Evolutionary conservation across 2,113 vertebrate species (phyloP), one percentile per base, ranked within the genome.

Genomic region (Cervus canadensis): DNA sequence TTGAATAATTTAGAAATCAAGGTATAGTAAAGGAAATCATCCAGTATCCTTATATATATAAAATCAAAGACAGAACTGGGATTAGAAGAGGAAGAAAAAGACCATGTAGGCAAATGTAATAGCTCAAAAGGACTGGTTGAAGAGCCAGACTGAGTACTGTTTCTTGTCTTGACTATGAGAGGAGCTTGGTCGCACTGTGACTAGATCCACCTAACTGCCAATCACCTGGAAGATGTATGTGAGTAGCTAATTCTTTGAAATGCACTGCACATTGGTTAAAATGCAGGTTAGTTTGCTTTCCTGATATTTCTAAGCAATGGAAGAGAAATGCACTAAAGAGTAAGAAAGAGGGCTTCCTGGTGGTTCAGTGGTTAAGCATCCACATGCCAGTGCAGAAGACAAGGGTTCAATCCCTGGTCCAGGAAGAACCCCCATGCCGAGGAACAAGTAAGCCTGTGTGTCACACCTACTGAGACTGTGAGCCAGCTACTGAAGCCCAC

Each of bases 1-100:
- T 36, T 87, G 79, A 76, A 57, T 96, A 54, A 87, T 89, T 89
- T 76, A 82, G 88, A 95, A 86, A 85, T 71, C 16, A n/a, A 57
- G 17, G 16, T 25, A 91, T 6, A 62, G 76, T 60, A 74, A 93
- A 86, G 71, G 14, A 76, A 95, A 92, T 60, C 62, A 56, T 40
- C 36, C 7, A 57, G 23, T 14, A 40, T 6, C 54, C 13, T 36
- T 26, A 84, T 3, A 28, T 6, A 60, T 52, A 87, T 52, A 91
- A 36, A 91, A 36, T 52, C 11, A 54, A 30, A 30, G 71, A 36
- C 10, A 50, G 59, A 94, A 19, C 26, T 26, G 17, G 33, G 50
- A 74, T 3, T 17, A 71, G 78, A 88, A 2, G 9, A 45, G 7
- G 16, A 33, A 33, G 3, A 26, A 62, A 74, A 48, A 45, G 56